These are phyloP conservation scores for Hiodon alosoides DNA, from an alignment of 2,113 vertebrate species.

Conservation along the genomic window DNA sequence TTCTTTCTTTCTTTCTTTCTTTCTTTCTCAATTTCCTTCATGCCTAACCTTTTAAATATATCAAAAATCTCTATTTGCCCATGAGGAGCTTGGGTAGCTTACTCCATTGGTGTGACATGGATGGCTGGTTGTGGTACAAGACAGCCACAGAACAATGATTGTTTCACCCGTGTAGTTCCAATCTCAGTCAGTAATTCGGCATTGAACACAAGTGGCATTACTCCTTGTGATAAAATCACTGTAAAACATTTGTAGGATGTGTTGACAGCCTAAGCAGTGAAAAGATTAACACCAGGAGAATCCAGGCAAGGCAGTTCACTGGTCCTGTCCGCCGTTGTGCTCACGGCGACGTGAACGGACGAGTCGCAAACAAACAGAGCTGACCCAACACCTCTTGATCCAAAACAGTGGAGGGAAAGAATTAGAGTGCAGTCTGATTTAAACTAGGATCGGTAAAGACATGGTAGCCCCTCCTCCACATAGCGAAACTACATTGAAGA, in stretches of 20 bases:
- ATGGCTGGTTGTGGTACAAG: conserved; percentile 16
- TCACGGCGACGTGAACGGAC: too few relatives aligned
- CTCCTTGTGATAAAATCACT: conserved; percentile 33
- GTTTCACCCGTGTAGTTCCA: conserved; percentile 30
- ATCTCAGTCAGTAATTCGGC: conserved; percentile 20
- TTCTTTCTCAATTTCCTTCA: background rate
- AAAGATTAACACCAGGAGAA: conserved; percentile 30
- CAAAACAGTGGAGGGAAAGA: too few relatives aligned
- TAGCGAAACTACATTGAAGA: too few relatives aligned
- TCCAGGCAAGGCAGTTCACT: conserved; percentile 24
- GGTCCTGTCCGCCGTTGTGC: background rate
- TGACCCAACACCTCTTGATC: too few relatives aligned
- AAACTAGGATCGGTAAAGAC: too few relatives aligned
- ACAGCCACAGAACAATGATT: conserved; percentile 28
- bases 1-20: background rate
- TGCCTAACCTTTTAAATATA: background rate
- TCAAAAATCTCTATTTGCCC: background rate
- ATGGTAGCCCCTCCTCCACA: too few relatives aligned
- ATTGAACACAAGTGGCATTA: conserved; percentile 33
- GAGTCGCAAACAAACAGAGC: too few relatives aligned
- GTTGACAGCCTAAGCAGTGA: conserved; percentile 26
- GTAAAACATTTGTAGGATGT: conserved; percentile 31
- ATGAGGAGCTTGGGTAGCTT: background rate
- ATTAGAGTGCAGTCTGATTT: too few relatives aligned
- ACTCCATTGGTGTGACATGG: background rate